These are phyloP conservation scores for Buceros bicornis DNA, from an alignment of 2,797 vertebrate genomes.

Conservation along the genomic window DNA sequence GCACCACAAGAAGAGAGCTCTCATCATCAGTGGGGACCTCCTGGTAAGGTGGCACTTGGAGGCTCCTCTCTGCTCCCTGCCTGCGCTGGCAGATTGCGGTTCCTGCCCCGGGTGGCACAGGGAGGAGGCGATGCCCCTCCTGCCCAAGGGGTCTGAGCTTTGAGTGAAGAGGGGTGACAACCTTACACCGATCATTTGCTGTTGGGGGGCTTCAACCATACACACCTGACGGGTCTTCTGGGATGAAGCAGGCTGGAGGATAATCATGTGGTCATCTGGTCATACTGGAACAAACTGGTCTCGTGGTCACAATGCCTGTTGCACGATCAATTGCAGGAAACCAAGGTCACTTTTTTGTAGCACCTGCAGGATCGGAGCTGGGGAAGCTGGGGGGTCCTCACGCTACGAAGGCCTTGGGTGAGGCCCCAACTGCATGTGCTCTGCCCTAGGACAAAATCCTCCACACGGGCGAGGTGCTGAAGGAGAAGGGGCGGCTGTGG, in stretches of 20 bases:
- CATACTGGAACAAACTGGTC: neutral
- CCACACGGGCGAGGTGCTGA: neutral
- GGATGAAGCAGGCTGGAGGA: neutral
- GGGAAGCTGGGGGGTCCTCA: neutral
- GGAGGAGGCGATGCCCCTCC: fast-evolving
- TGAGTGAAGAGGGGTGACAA: no score
- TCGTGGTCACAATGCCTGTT: neutral
- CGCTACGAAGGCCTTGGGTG: neutral
- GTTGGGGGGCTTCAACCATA: neutral
- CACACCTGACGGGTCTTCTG: neutral
- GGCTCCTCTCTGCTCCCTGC: neutral
- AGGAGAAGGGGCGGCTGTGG: neutral
- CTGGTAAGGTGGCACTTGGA: conserved; percentile 68
- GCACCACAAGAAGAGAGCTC: conserved; percentile 36
- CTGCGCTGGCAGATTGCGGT: neutral
- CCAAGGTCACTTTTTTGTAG: neutral
- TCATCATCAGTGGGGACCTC: conserved; percentile 78
- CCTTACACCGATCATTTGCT: neutral
- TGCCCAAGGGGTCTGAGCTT: neutral
- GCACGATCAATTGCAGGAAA: fast-evolving
- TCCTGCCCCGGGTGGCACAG: neutral
- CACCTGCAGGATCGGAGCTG: neutral
- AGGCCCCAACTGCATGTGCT: neutral
- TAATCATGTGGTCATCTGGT: neutral
- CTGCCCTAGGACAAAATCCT: conserved; percentile 61